Base-by-base conservation (phyloP, 2,888 invertebrate species). In the Stramonita haemastoma region DNA sequence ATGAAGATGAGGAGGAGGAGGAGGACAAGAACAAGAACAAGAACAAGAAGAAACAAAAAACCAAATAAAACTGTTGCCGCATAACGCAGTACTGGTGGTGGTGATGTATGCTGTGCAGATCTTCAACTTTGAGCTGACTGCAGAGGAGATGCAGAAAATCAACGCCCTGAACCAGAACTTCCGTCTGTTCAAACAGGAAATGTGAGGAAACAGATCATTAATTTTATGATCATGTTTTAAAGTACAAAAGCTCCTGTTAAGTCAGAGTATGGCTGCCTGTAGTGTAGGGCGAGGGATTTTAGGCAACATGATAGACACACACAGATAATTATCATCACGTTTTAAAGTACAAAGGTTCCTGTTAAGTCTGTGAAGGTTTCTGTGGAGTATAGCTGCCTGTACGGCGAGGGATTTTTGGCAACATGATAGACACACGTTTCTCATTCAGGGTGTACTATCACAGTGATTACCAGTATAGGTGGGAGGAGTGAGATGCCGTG, bases 111-210 rank as follows among this genome's bases (percentile, higher is more conserved):
- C 34, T 56, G 66, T 87, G 13, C 56, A 56, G 34, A 17, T 83
- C 13, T 83, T 57, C 32, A 34, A 94, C 91, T 94, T 94, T 87
- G 91, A 92, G 34, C 90, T 94, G 86, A 90, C 91, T 22, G 92
- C 90, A 0, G 93, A 92, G 15, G 93, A 94, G 66, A 92, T 94
- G 91, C 81, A 91, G 22, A 84, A 86, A 17, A 91, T 94, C 1
- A 87, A 86, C 17, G 86, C 81, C 19, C 83, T 93, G 26, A 91
- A 92, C 84, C 89, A 88, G 77, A 90, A 90, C 84, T 89, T 88
- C 79, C 89, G 92, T 19, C 83, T 90, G 22, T 92, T 91, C 87
- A 13, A 22, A 77, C 88, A 91, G 87, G 57, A 32, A 0, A 88
- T 91, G 92, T 92, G 81, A 90, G 92, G 36, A 86, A 19, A 79